Percentiles rank a stretch among this genome's conserved stretches.
Conservation (phyloP, 2,113 vertebrate species). For the Heteronetta atricapilla region DNA sequence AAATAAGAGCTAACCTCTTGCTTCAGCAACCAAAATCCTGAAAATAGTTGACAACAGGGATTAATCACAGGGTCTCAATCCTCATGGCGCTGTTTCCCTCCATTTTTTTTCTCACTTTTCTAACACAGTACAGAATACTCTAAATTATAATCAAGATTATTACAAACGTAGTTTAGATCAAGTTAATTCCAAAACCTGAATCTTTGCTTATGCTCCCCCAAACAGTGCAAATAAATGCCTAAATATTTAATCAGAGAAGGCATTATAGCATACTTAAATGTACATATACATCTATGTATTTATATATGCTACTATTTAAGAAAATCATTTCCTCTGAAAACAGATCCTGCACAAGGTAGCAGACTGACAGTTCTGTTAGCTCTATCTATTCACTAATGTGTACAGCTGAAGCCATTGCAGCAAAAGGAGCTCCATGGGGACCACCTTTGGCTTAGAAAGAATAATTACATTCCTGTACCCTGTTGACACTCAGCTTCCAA, state of each 20-base stretch:
- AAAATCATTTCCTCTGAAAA: neutral
- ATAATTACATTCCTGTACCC: neutral
- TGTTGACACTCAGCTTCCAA: neutral
- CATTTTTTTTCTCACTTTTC: neutral
- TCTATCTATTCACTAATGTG: neutral
- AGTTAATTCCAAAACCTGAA: neutral
- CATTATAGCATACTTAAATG: neutral
- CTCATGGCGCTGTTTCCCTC: neutral
- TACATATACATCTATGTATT: neutral
- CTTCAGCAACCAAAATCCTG: neutral
- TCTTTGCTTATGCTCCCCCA: neutral
- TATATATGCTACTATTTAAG: neutral
- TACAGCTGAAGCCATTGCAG: neutral
- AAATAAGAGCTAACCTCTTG: neutral
- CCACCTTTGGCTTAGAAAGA: neutral
- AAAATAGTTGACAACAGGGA: neutral
- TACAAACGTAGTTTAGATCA: neutral
- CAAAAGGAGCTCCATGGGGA: neutral
- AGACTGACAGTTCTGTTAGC: neutral
- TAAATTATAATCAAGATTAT: neutral
- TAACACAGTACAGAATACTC: neutral
- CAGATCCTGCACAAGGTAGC: neutral
- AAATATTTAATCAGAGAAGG: neutral
- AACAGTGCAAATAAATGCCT: neutral
- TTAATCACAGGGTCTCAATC: neutral